These are phyloP conservation scores for Octodon degus DNA, from an alignment of 2,113 vertebrate species.

Conservation along the genomic window DNA sequence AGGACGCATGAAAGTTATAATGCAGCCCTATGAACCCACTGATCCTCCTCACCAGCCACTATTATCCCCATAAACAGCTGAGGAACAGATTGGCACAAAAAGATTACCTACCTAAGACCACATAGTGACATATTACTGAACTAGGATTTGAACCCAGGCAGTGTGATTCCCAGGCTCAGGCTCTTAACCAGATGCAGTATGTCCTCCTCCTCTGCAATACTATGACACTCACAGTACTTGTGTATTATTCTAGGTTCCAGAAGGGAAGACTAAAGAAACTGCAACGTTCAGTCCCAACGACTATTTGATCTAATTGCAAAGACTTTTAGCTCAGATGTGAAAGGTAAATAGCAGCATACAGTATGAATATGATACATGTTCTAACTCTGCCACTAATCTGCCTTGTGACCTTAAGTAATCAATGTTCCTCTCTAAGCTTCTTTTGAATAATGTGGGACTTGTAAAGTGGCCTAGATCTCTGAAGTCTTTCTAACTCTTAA, in stretches of 20 bases:
- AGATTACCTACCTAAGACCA: background rate
- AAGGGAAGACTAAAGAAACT: conserved; percentile 31
- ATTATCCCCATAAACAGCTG: background rate
- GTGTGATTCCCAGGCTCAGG: background rate
- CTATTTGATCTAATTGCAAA: conserved; percentile 12
- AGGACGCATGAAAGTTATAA: background rate
- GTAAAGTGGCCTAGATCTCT: background rate
- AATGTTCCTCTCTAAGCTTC: conserved; percentile 9
- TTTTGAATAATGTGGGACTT: background rate
- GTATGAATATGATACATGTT: background rate
- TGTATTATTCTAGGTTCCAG: background rate
- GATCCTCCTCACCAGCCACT: background rate
- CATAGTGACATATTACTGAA: background rate
- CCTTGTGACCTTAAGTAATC: background rate
- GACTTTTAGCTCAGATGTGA: background rate
- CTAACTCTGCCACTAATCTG: conserved; percentile 3
- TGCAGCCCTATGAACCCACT: background rate
- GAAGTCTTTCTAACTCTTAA: conserved; percentile 18
- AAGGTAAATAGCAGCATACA: conserved; percentile 24
- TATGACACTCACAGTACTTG: background rate
- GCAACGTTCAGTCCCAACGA: conserved; percentile 25
- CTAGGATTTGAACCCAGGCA: background rate
- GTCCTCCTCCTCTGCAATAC: background rate
- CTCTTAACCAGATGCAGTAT: background rate
- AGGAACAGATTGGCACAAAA: background rate